phyloP scores from a whole-genome alignment of 2,113 vertebrate genomes.

The Scytalopus superciliaris region DNA sequence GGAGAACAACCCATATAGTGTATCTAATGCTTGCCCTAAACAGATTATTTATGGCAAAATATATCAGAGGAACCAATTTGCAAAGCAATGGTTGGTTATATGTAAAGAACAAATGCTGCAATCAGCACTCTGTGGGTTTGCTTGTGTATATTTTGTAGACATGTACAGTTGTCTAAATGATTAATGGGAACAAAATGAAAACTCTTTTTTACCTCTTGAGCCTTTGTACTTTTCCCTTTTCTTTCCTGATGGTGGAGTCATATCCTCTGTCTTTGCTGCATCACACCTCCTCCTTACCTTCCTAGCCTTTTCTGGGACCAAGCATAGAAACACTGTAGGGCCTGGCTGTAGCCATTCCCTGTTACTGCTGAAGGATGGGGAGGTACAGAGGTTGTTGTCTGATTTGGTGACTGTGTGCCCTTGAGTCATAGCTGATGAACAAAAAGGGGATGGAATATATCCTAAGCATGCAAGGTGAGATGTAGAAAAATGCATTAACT shows the following conservation, averaged over 20 bases:
- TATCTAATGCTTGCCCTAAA: not conserved
- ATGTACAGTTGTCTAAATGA: conserved; percentile 2
- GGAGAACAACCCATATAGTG: not conserved
- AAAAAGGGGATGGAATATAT: not conserved
- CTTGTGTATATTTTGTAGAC: not conserved
- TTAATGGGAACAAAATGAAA: conserved; percentile 7
- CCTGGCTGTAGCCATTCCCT: not conserved
- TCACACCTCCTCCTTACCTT: not conserved
- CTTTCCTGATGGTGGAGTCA: conserved; percentile 31
- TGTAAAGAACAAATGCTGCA: not conserved
- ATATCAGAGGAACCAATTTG: conserved; percentile 28
- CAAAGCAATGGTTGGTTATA: not conserved
- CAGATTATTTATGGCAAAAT: conserved; percentile 34
- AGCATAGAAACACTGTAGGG: rapidly evolving
- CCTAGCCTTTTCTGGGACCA: not conserved
- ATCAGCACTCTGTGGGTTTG: not conserved
- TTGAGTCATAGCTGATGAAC: not conserved
- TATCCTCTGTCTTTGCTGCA: not conserved
- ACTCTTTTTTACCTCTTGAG: not conserved
- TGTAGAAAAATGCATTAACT: not conserved
- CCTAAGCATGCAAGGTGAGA: not conserved
- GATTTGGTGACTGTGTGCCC: not conserved
- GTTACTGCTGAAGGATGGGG: not conserved
- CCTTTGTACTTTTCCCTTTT: not conserved
- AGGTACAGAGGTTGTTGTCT: not conserved